Evolutionary conservation across 2,888 invertebrate genomes (phyloP).

Genomic region (Drosophila anomalata): DNA sequence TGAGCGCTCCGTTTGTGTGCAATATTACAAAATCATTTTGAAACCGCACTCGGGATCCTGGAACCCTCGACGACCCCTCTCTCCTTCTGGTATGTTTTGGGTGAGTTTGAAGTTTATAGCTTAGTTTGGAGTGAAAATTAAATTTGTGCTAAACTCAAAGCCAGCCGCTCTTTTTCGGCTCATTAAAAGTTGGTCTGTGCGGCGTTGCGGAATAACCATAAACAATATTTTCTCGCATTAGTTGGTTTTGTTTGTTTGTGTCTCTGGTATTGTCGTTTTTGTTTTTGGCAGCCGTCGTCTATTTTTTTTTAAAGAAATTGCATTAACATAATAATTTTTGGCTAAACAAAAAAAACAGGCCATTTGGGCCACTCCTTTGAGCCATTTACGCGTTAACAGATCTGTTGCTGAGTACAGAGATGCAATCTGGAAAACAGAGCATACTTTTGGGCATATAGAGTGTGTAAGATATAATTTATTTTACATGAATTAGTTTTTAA

Average conservation of each 20-base stretch:
- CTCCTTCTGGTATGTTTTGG: background rate
- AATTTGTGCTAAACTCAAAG: slow-evolving; percentile 50
- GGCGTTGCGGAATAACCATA: slow-evolving; percentile 31
- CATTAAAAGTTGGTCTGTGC: slow-evolving; percentile 67
- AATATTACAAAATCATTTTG: slow-evolving; percentile 75
- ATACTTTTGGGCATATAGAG: slow-evolving; percentile 7
- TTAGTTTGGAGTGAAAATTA: slow-evolving; percentile 60
- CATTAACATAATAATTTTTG: slow-evolving; percentile 42
- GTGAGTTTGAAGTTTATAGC: slow-evolving; percentile 18
- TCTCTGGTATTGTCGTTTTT: background rate
- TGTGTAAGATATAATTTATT: background rate
- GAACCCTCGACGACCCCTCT: background rate
- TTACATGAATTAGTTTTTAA: background rate
- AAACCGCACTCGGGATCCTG: slow-evolving; percentile 59
- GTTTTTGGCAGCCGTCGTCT: background rate
- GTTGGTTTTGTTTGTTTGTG: slow-evolving; percentile 5
- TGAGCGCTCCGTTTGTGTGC: slow-evolving; percentile 73
- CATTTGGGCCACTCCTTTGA: background rate
- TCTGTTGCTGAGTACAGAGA: background rate
- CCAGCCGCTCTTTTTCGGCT: slow-evolving; percentile 35
- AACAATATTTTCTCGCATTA: slow-evolving; percentile 60
- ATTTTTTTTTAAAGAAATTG: slow-evolving; percentile 31
- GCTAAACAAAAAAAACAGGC: background rate
- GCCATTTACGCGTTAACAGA: background rate
- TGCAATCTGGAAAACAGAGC: background rate